A percentile compares a stretch with the other conserved stretches of the same genome.
Evolutionary conservation across 2,797 vertebrate genomes (phyloP).

Genomic region (Macroramphosus scolopax): DNA sequence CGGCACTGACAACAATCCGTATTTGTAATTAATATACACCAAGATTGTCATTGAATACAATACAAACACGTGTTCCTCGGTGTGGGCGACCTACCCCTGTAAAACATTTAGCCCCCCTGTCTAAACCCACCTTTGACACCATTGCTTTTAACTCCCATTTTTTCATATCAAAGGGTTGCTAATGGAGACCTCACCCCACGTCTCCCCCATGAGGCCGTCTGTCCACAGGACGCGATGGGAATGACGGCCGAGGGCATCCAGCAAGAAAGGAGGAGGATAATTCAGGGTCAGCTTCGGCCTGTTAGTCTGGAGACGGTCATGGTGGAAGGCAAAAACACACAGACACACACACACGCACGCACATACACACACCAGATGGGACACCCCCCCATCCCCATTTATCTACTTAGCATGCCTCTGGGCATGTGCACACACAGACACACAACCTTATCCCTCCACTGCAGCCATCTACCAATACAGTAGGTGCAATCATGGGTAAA

Average conservation of each 20-base stretch:
- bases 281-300: conserved; percentile 63
- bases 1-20: too few relatives aligned
- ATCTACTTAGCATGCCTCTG: conserved; percentile 44
- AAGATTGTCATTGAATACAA: too few relatives aligned
- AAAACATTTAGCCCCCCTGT: neutral
- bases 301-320: conserved; percentile 56
- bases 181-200: conserved; percentile 73
- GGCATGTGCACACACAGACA: conserved; percentile 33
- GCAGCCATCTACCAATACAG: conserved; percentile 48
- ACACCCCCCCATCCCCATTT: conserved; percentile 12
- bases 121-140: conserved; percentile 39
- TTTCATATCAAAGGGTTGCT: conserved; percentile 37
- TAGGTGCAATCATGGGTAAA: conserved; percentile 61
- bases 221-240: conserved; percentile 51
- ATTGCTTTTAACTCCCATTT: conserved; percentile 45
- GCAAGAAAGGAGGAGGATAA: conserved; percentile 21
- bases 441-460: conserved; percentile 38
- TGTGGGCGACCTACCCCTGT: too few relatives aligned
- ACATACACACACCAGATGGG: conserved; percentile 52
- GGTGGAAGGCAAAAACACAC: conserved; percentile 18
- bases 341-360: conserved; percentile 15
- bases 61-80: too few relatives aligned
- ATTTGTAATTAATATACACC: too few relatives aligned
- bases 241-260: conserved; percentile 7
- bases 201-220: conserved; percentile 56